Evolutionary conservation across 2,888 invertebrate species (phyloP), one percentile per base, ranked within the genome.

Genomic region (Tinea pellionella): DNA sequence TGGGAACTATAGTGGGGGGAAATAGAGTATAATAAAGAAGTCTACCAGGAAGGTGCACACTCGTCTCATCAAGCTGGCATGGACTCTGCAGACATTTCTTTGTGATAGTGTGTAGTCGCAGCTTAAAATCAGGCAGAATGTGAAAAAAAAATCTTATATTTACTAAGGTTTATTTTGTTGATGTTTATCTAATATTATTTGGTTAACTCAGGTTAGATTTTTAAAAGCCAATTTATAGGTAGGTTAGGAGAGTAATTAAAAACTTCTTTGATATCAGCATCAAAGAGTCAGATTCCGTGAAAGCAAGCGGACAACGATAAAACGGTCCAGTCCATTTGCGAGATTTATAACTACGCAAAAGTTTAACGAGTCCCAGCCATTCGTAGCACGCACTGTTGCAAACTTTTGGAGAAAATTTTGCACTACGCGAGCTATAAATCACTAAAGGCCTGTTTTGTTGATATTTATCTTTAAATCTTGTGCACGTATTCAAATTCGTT

Each of bases 281-380:
- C 72, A 72, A 76, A 73, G 74, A 72, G 69, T 74, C 70, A 69
- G 72, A 72, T 32, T 73, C 72, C 72, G 75, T 73, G 73, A 68
- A 68, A 68, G 69, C 66, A 72, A 73, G 72, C 69, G 67, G 72
- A 69, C 70, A 70, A 69, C 75, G 71, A 79, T 81, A 78, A 80
- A 76, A 71, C 69, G 68, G 68, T 68, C 74, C 69, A 68, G 68
- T 68, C 74, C 70, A 76, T 82, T 79, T 72, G 68, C 63, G 65
- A 80, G 81, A 83, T 84, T 84, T 85, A 85, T 75, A 77, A 76
- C 78, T 67, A 67, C 72, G 75, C 74, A 71, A 74, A 80, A 78
- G 74, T 81, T 81, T 32, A 16, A 24, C 55, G 55, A 24, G n/a
- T 55, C 16, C 24, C 24, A 18, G 11, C 55, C 42, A 59, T 59